Percentiles rank a stretch among this genome's conserved stretches.
Conservation (phyloP, 1,140 invertebrate species). For the Augochlora pura region DNA sequence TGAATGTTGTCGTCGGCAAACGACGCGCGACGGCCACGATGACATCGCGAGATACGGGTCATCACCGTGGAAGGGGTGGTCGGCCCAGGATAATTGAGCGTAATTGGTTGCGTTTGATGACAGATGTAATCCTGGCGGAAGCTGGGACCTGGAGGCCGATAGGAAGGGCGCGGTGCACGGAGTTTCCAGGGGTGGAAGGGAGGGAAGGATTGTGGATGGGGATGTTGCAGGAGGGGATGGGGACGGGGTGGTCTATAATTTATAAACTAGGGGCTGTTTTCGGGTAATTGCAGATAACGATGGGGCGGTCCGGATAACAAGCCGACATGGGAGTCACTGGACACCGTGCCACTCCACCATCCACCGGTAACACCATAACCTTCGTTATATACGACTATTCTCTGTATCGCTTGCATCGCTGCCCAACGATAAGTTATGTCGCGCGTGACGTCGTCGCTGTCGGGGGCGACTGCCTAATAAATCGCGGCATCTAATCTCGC, state of each 20-base stretch:
- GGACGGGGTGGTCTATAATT: slow-evolving; percentile 76
- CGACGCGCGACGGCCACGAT: neutral
- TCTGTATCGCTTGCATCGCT: slow-evolving; percentile 58
- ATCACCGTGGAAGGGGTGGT: slow-evolving; percentile 30
- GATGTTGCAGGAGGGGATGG: slow-evolving; percentile 18
- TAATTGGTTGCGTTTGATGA: slow-evolving; percentile 74
- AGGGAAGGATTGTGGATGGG: neutral
- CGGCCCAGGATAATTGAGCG: slow-evolving; percentile 66
- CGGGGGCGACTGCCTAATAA: slow-evolving; percentile 51
- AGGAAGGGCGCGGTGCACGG: neutral
- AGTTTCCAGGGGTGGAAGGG: no score
- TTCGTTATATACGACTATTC: slow-evolving; percentile 65
- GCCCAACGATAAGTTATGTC: slow-evolving; percentile 63
- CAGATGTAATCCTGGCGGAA: slow-evolving; percentile 68
- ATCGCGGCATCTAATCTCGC: slow-evolving; percentile 4
- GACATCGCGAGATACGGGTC: slow-evolving; percentile 3
- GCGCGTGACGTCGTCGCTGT: slow-evolving; percentile 48
- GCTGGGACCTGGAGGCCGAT: neutral
- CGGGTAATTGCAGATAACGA: slow-evolving; percentile 81
- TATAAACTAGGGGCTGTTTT: slow-evolving; percentile 80
- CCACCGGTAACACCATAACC: slow-evolving; percentile 69
- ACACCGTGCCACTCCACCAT: slow-evolving; percentile 70
- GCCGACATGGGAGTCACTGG: slow-evolving; percentile 79
- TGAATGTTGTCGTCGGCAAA: neutral
- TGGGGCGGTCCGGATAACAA: slow-evolving; percentile 79